phyloP scores from a whole-genome alignment of 2,888 invertebrate genomes.

The Coleophora deauratella region DNA sequence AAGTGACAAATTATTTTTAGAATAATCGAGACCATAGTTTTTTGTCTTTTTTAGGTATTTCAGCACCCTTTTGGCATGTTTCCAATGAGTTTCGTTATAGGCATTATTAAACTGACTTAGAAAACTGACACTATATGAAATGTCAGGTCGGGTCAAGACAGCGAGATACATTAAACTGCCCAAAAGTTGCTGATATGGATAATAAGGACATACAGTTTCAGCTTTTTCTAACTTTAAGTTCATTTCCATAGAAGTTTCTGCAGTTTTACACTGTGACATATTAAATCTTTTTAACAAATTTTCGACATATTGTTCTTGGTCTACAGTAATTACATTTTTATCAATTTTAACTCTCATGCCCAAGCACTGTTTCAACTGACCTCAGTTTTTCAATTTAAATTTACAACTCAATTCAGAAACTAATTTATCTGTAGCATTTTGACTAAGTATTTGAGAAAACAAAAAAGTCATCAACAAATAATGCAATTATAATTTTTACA shows the following conservation, averaged over 20 bases:
- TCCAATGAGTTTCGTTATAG: conserved; percentile 5
- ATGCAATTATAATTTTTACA: neutral
- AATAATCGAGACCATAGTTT: conserved; percentile 1
- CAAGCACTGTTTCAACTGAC: neutral
- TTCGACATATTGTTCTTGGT: neutral
- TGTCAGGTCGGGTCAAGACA: conserved; percentile 7
- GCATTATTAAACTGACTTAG: conserved; percentile 7
- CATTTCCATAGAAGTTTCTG: neutral
- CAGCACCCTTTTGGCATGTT: conserved; percentile 4
- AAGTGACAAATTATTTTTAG: neutral
- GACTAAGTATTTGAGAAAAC: neutral
- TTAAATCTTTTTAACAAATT: neutral
- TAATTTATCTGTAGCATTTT: neutral
- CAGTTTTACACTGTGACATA: neutral
- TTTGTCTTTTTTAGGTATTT: conserved; percentile 8
- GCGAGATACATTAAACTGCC: conserved; percentile 7
- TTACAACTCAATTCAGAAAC: neutral
- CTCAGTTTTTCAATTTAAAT: conserved; percentile 1
- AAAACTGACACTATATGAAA: conserved; percentile 5
- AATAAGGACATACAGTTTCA: neutral
- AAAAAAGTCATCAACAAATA: conserved; percentile 1
- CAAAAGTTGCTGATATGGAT: conserved; percentile 4
- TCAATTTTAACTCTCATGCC: neutral
- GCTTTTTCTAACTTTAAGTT: neutral
- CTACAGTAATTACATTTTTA: neutral